phyloP scores from a whole-genome alignment of 2,113 vertebrate genomes.

The Dipodomys merriami region DNA sequence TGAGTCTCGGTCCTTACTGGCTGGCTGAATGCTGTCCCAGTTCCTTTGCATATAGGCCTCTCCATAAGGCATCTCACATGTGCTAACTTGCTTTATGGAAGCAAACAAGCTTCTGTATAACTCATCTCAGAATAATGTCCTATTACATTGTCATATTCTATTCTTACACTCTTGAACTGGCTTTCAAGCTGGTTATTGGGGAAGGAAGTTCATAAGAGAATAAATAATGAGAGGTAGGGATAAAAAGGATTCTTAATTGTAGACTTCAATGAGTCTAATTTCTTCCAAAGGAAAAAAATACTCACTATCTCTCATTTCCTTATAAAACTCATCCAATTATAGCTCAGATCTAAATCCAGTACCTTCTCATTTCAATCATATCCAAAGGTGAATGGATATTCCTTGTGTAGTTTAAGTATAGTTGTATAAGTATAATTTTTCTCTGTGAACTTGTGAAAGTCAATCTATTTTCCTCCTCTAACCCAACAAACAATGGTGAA shows the following conservation, averaged over 20 bases:
- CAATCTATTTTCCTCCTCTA: background rate
- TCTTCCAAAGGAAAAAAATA: background rate
- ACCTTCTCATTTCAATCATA: background rate
- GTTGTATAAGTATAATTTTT: background rate
- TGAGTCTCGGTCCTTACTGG: background rate
- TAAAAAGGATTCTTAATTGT: background rate
- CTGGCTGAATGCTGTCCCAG: background rate
- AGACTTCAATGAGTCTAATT: background rate
- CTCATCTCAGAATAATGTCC: background rate
- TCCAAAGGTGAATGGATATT: background rate
- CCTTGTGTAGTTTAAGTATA: background rate
- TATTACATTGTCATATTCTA: background rate
- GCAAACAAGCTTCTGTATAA: background rate
- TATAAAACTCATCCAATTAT: background rate
- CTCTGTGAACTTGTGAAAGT: background rate
- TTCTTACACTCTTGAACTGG: background rate
- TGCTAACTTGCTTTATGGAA: conserved; percentile 12
- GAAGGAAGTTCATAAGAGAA: background rate
- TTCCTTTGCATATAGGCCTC: background rate
- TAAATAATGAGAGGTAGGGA: background rate
- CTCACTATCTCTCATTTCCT: background rate
- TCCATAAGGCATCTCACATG: background rate
- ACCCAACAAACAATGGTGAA: background rate
- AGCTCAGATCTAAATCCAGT: background rate
- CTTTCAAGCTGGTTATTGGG: background rate